Evolutionary conservation across 23 tunicate species (phyloP).

Genomic region (Trididemnum clinides): DNA sequence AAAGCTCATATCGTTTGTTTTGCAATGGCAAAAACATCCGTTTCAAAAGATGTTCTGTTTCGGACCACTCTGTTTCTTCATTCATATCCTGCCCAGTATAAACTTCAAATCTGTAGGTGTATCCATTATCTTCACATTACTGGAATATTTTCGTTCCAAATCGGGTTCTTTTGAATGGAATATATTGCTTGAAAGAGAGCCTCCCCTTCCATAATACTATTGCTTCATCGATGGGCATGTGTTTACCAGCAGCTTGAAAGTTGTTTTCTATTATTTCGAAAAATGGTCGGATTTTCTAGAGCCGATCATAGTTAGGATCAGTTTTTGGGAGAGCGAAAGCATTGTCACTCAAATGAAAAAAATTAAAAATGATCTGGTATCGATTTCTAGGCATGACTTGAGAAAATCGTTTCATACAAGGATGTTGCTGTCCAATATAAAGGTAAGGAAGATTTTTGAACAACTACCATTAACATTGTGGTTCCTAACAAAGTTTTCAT

Average conservation of each 20-base stretch:
- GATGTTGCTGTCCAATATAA: not conserved
- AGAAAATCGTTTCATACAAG: conserved; percentile 6
- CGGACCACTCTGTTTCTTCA: conserved; percentile 1
- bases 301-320: not conserved
- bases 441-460: not conserved
- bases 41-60: conserved; percentile 10
- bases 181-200: conserved; percentile 14
- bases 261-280: not conserved
- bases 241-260: not conserved
- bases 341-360: conserved; percentile 1
- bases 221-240: conserved; percentile 1
- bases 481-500: not conserved
- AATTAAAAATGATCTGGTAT: not conserved
- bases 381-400: conserved; percentile 1
- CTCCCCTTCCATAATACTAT: not conserved
- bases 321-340: not conserved
- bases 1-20: conserved; percentile 26
- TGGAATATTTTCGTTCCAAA: conserved; percentile 12
- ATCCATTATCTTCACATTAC: not conserved
- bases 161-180: not conserved
- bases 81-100: not conserved
- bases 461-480: not conserved
- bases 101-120: conserved; percentile 23
- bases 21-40: not conserved
- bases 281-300: not conserved